Conservation (phyloP, 1,140 invertebrate genomes). For the Ruditapes philippinarum region DNA sequence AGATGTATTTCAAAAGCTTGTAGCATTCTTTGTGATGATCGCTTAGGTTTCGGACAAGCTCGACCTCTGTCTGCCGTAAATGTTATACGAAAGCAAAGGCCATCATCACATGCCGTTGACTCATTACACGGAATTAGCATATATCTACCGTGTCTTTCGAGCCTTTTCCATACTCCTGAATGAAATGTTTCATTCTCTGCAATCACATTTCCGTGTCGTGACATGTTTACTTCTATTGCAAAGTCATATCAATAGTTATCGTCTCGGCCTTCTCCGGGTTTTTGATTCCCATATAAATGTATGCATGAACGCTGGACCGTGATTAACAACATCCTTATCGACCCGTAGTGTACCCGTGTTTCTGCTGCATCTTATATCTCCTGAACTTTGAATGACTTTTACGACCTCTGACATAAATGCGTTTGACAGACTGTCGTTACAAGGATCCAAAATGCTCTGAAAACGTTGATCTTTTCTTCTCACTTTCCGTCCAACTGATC, state of each 20-base stretch:
- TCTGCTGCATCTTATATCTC: no score
- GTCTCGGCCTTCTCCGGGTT: background rate
- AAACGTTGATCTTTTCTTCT: no score
- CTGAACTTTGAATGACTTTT: no score
- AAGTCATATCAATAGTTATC: background rate
- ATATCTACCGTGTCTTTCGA: background rate
- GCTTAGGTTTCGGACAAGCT: background rate
- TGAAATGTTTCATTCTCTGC: background rate
- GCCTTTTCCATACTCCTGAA: background rate
- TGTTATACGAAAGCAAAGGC: background rate
- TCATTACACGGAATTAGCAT: background rate
- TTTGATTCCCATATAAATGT: background rate
- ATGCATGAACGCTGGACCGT: background rate
- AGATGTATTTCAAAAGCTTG: background rate
- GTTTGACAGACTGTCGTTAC: background rate
- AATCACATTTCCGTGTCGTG: background rate
- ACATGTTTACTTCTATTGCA: background rate
- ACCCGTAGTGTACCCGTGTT: no score
- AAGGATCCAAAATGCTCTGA: background rate
- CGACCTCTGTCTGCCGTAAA: background rate
- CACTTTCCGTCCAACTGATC: no score
- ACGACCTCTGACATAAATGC: no score
- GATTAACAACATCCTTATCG: background rate
- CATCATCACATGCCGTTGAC: background rate
- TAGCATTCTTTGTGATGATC: background rate